A percentile compares a stretch with the other conserved stretches of the same genome.
Evolutionary conservation across 2,797 vertebrate species (phyloP).

Genomic region (Botia almorhae): DNA sequence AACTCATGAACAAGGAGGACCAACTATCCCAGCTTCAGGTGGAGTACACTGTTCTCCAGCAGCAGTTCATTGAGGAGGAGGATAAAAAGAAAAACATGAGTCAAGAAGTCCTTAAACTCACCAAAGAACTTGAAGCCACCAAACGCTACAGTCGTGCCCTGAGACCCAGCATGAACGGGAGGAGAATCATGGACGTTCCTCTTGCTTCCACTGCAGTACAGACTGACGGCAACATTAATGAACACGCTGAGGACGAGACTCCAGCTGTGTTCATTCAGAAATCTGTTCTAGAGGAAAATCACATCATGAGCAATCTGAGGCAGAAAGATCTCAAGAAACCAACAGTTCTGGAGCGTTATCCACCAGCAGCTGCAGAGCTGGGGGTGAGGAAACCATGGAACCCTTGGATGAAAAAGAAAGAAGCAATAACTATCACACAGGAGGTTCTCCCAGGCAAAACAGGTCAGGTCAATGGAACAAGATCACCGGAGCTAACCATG

Average conservation of each 20-base stretch:
- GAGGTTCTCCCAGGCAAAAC: constrained; percentile 69
- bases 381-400: constrained; percentile 85
- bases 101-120: constrained; percentile 83
- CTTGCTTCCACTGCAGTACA: constrained; percentile 89
- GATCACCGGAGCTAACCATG: constrained; percentile 79
- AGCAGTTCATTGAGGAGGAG: constrained; percentile 88
- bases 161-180: constrained; percentile 87
- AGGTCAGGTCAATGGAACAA: constrained; percentile 63
- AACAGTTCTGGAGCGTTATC: constrained; percentile 88
- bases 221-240: constrained; percentile 79
- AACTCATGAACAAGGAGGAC: constrained; percentile 97
- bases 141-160: constrained; percentile 89
- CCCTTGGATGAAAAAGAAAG: constrained; percentile 92
- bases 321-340: constrained; percentile 87
- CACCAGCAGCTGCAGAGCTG: constrained; percentile 85
- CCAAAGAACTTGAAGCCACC: constrained; percentile 87
- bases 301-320: constrained; percentile 93
- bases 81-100: constrained; percentile 86
- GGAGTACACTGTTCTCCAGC: constrained; percentile 88
- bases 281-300: constrained; percentile 94
- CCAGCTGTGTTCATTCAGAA: constrained; percentile 92
- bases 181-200: constrained; percentile 87
- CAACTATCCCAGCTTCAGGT: constrained; percentile 93
- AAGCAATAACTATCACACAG: constrained; percentile 71
- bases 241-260: constrained; percentile 85